phyloP scores from a whole-genome alignment of 2,888 invertebrate genomes.

The Dryococelus australis region DNA sequence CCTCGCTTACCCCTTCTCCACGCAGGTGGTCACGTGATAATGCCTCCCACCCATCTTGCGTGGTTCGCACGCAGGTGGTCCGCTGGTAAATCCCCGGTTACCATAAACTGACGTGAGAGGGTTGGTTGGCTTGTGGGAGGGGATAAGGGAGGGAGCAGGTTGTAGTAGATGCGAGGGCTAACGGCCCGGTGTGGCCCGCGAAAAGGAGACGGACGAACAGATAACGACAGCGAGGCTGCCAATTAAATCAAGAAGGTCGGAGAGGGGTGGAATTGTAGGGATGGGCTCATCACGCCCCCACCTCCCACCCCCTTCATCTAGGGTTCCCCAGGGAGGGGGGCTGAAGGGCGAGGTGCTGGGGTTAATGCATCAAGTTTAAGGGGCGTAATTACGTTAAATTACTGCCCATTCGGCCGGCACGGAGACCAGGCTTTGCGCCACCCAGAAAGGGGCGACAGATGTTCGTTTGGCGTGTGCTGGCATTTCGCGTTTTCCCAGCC shows the following conservation, averaged over 20 bases:
- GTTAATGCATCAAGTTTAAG: conserved; percentile 16
- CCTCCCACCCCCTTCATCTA: not conserved
- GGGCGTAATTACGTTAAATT: conserved; percentile 3
- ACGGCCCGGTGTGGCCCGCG: not conserved
- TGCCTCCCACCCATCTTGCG: not conserved
- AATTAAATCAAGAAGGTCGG: not conserved
- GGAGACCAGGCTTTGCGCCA: not conserved
- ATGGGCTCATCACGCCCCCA: not conserved
- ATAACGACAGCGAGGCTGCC: not conserved
- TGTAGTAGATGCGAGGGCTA: not conserved
- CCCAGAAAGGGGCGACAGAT: not conserved
- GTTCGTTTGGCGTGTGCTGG: not conserved
- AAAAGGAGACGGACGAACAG: not conserved
- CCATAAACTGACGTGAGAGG: not conserved
- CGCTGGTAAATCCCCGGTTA: not conserved
- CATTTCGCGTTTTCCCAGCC: not conserved
- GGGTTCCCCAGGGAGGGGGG: not conserved
- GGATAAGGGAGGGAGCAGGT: too few relatives aligned
- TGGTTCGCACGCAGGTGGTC: not conserved
- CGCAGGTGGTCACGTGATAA: not conserved
- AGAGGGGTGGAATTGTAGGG: too few relatives aligned
- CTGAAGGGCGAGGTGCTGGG: not conserved
- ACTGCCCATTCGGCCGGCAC: not conserved
- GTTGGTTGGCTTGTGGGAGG: too few relatives aligned
- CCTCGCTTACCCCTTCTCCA: not conserved